Conservation (phyloP, 2,797 vertebrate species). For the Calcarius lapponicus region DNA sequence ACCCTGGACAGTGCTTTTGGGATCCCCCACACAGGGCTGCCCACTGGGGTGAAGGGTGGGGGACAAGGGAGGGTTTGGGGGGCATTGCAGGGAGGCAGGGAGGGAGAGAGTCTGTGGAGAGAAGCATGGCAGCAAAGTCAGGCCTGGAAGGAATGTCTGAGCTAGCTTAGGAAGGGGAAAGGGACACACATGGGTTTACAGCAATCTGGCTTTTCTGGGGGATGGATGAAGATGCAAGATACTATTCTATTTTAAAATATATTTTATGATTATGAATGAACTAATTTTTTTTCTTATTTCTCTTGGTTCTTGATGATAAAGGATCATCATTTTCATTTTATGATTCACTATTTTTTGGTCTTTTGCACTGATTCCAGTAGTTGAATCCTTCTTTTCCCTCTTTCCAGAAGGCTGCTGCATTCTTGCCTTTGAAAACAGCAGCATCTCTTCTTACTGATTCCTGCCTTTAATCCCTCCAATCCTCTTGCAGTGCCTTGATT, state of each 20-base stretch:
- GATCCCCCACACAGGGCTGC: fast-evolving
- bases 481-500: not conserved
- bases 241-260: fast-evolving
- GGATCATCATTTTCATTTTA: not conserved
- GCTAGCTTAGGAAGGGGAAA: not conserved
- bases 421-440: not conserved
- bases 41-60: fast-evolving
- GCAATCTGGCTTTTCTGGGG: not conserved
- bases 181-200: fast-evolving
- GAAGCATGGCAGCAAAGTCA: not conserved
- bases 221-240: not conserved
- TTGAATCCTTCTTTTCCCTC: fast-evolving
- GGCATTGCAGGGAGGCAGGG: not conserved
- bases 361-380: not conserved
- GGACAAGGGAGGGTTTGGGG: fast-evolving
- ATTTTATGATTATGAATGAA: not conserved
- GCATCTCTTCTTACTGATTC: not conserved
- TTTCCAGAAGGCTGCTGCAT: not conserved
- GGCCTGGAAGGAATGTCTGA: not conserved
- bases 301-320: not conserved
- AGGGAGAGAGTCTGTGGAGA: fast-evolving
- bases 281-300: not conserved
- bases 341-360: not conserved
- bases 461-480: not conserved
- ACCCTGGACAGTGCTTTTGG: fast-evolving